Conservation (phyloP, 2,797 vertebrate genomes). For the Kryptopterus vitreolus region DNA sequence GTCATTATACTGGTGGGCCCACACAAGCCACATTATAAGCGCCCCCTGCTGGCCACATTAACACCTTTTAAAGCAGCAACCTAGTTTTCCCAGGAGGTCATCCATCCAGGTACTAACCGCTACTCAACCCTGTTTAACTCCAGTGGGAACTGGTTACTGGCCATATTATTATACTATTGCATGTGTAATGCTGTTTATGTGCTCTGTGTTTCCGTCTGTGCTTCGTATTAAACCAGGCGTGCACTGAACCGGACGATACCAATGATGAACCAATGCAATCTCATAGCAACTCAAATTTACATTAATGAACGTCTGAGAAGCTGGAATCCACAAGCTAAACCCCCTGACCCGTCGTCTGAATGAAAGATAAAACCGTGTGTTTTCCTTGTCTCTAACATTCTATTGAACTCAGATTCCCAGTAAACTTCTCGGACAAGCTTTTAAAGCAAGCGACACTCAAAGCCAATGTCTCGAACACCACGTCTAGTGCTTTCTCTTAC, state of each 20-base stretch:
- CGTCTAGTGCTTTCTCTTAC: no score
- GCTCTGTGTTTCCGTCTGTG: background rate
- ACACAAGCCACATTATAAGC: no score
- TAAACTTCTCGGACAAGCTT: background rate
- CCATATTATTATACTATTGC: background rate
- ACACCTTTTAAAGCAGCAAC: no score
- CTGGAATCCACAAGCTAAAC: background rate
- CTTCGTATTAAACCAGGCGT: background rate
- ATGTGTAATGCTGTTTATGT: background rate
- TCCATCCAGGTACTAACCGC: no score
- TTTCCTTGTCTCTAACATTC: background rate
- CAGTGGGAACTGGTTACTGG: no score
- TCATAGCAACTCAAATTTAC: background rate
- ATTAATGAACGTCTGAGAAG: background rate
- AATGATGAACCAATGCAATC: background rate
- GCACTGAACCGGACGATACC: background rate
- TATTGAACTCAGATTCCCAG: background rate
- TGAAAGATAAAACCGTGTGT: background rate
- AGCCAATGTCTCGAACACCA: background rate
- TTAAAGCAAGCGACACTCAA: background rate
- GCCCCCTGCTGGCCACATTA: no score
- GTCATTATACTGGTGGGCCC: no score
- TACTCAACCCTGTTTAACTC: no score
- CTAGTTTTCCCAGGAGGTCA: no score
- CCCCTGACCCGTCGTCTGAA: no score